Conservation (phyloP, 2,888 invertebrate genomes). For the Nomada goodeniana region DNA sequence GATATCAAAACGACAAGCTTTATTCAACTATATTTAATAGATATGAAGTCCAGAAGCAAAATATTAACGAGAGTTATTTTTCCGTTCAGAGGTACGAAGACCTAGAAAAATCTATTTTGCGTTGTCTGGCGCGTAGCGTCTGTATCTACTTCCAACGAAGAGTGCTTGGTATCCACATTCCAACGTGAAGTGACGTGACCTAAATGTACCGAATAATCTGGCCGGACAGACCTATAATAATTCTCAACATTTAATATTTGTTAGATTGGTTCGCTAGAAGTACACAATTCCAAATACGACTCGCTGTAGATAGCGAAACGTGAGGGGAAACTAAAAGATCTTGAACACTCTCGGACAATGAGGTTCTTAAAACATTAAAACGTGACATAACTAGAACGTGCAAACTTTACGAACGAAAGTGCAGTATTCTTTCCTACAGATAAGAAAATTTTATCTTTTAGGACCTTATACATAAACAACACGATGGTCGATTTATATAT, state of each 20-base stretch:
- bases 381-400: constrained; percentile 22
- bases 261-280: constrained; percentile 23
- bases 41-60: no score
- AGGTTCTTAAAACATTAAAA: constrained; percentile 18
- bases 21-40: no score
- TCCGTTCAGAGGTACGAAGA: background rate
- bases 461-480: no score
- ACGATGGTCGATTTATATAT: no score
- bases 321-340: constrained; percentile 51
- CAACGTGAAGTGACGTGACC: background rate
- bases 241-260: constrained; percentile 30
- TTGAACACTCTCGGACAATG: constrained; percentile 23
- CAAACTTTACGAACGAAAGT: constrained; percentile 14
- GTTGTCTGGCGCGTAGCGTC: background rate
- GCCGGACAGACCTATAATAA: constrained; percentile 25
- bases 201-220: background rate
- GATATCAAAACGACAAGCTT: no score
- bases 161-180: background rate
- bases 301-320: constrained; percentile 38
- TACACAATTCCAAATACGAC: constrained; percentile 42
- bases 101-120: background rate
- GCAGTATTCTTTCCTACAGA: background rate
- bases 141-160: constrained; percentile 13
- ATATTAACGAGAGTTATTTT: no score
- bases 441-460: background rate